Percentiles rank a stretch among this genome's conserved stretches.
phyloP scores from a whole-genome alignment of 2,797 vertebrate species.

The Luscinia luscinia region DNA sequence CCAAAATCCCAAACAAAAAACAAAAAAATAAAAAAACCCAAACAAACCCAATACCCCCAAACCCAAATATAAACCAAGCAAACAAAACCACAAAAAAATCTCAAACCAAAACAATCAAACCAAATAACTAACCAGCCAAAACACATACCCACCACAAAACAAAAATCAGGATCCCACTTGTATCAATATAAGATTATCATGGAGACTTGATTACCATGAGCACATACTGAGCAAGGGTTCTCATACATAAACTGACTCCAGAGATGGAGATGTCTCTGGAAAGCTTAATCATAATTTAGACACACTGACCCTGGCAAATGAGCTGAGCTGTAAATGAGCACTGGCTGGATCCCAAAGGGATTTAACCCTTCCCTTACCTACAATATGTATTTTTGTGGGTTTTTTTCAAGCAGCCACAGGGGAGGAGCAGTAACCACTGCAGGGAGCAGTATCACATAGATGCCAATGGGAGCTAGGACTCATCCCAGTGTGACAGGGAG shows the following conservation, averaged over 20 bases:
- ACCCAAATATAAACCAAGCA: neutral
- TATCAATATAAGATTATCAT: neutral
- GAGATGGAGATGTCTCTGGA: neutral
- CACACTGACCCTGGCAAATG: neutral
- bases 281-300: neutral
- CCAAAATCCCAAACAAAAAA: neutral
- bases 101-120: neutral
- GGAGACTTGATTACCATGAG: neutral
- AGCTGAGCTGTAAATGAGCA: neutral
- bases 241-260: neutral
- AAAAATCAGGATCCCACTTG: neutral
- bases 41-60: neutral
- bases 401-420: neutral
- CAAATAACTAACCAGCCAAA: neutral
- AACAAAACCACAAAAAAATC: accelerated
- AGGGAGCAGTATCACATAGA: neutral
- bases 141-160: neutral
- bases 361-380: neutral
- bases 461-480: neutral
- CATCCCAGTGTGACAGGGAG: neutral
- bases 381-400: neutral
- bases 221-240: neutral
- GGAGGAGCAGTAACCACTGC: neutral
- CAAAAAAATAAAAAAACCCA: too few species aligned
- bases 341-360: neutral